These are phyloP conservation scores for Antedon mediterranea DNA, from an alignment of 53 echinoderm and acorn worm species.

Conservation along the genomic window DNA sequence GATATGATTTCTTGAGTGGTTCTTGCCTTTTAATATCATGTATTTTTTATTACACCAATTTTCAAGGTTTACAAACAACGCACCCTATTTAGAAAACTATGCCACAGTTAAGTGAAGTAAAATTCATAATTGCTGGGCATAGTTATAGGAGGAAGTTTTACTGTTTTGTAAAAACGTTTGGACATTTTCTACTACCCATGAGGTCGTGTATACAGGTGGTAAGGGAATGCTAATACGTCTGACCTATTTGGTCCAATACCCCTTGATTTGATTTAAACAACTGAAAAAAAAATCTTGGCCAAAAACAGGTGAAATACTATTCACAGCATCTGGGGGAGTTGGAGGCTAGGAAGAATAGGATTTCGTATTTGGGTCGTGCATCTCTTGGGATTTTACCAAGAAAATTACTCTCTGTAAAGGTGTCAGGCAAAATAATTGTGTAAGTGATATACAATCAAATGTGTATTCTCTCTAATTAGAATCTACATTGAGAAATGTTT, in stretches of 20 bases:
- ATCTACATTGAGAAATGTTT: neutral
- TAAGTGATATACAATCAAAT: neutral
- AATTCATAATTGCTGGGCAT: neutral
- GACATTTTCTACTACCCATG: neutral
- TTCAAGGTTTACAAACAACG: neutral
- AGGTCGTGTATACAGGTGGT: neutral
- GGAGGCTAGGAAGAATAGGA: neutral
- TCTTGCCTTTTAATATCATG: too few species aligned
- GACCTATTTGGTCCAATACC: neutral
- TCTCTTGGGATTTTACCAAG: neutral
- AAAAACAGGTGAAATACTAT: neutral
- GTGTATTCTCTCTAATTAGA: neutral
- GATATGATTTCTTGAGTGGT: neutral
- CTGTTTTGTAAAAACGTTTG: neutral
- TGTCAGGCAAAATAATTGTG: neutral
- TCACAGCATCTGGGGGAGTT: neutral
- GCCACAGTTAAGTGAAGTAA: neutral
- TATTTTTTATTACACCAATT: neutral
- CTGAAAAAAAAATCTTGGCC: neutral
- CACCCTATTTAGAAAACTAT: neutral
- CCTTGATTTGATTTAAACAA: neutral
- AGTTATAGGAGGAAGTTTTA: slow-evolving; percentile 1
- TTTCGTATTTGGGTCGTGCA: neutral
- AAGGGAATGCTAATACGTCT: neutral
- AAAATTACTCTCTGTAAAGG: neutral